phyloP scores from a whole-genome alignment of 2,888 invertebrate genomes.

The Camptogramma bilineatum region DNA sequence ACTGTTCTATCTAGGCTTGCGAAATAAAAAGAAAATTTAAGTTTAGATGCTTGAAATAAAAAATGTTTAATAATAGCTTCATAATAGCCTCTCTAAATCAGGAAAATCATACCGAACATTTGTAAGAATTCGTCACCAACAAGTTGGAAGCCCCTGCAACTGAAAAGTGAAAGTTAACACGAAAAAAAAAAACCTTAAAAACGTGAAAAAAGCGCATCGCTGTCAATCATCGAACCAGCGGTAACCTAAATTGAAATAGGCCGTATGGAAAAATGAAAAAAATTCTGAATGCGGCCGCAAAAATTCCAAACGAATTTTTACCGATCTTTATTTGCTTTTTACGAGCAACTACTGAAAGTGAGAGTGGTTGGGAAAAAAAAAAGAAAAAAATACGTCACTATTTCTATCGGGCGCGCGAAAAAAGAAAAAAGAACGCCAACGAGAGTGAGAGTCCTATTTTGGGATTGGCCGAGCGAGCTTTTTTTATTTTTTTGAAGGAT shows the following conservation, averaged over 20 bases:
- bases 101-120: not conserved
- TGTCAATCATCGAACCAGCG: constrained; percentile 38
- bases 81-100: too few relatives aligned
- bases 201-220: constrained; percentile 28
- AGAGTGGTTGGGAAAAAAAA: constrained; percentile 74
- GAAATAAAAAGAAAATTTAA: constrained; percentile 17
- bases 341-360: constrained; percentile 77
- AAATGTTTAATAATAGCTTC: not conserved
- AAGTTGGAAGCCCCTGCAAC: not conserved
- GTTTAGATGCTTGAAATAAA: not conserved
- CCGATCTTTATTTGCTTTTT: constrained; percentile 82
- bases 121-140: constrained; percentile 3
- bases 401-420: constrained; percentile 78
- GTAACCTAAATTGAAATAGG: constrained; percentile 44
- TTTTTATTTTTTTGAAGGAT: constrained; percentile 58
- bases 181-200: constrained; percentile 17
- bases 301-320: constrained; percentile 74
- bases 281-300: constrained; percentile 66
- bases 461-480: constrained; percentile 66
- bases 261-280: constrained; percentile 55
- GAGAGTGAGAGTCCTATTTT: constrained; percentile 82
- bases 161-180: constrained; percentile 21
- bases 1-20: constrained; percentile 29
- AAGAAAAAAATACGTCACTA: constrained; percentile 81
- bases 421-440: constrained; percentile 57